Conservation (phyloP, 2,113 vertebrate genomes). For the Calidris pygmaea region DNA sequence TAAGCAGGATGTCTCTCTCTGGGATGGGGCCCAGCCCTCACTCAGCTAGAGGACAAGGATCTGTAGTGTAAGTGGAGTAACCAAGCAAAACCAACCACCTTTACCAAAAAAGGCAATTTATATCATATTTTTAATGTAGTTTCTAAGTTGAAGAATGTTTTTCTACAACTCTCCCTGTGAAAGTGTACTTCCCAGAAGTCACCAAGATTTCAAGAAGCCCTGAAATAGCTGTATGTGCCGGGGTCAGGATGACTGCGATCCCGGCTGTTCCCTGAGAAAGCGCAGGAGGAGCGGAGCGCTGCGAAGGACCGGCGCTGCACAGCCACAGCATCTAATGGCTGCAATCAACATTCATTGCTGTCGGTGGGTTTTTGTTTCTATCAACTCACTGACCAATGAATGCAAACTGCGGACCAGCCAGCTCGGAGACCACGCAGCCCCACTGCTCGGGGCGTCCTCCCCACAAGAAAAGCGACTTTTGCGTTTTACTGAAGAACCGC, state of each 20-base stretch:
- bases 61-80: not conserved
- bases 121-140: not conserved
- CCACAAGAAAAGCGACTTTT: accelerated
- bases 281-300: accelerated
- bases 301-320: not conserved
- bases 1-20: not conserved
- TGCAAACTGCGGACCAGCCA: constrained; percentile 96
- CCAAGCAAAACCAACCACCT: not conserved
- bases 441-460: accelerated
- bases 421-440: not conserved
- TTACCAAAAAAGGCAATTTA: not conserved
- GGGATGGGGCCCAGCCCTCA: not conserved
- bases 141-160: not conserved
- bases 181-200: not conserved
- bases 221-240: accelerated
- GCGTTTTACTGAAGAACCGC: not conserved
- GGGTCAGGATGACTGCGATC: accelerated
- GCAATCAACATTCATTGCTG: constrained; percentile 99
- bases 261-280: accelerated
- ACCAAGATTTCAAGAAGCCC: not conserved
- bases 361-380: constrained; percentile 94
- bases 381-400: constrained; percentile 99
- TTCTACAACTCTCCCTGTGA: not conserved
- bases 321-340: constrained; percentile 80
- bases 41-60: not conserved